Percentiles rank a stretch among this genome's conserved stretches.
Evolutionary conservation across 2,888 invertebrate species (phyloP).

Genomic region (Sarcophaga variegata): DNA sequence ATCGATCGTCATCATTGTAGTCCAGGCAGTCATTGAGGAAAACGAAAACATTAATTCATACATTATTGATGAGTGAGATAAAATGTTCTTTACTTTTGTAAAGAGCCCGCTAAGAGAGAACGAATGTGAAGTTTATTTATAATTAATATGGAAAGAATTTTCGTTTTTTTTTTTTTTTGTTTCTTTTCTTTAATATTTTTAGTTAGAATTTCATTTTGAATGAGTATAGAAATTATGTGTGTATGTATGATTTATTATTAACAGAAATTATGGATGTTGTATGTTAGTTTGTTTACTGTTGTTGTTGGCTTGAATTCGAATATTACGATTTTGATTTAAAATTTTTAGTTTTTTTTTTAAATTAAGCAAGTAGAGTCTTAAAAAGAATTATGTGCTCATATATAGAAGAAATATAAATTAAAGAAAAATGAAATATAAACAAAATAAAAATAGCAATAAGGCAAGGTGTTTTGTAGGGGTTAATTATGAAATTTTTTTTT

Average conservation of each 20-base stretch:
- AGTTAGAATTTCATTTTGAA: slow-evolving; percentile 34
- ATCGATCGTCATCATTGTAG: not conserved
- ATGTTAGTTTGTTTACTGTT: slow-evolving; percentile 21
- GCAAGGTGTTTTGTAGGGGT: not conserved
- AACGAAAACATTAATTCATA: slow-evolving; percentile 3
- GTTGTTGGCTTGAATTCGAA: slow-evolving; percentile 42
- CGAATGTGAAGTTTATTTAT: slow-evolving; percentile 31
- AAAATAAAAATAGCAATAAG: slow-evolving; percentile 1
- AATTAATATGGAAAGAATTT: not conserved
- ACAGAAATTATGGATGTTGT: not conserved
- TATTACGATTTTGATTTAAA: slow-evolving; percentile 3
- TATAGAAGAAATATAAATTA: slow-evolving; percentile 8
- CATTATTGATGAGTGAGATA: slow-evolving; percentile 36
- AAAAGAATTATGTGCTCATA: slow-evolving; percentile 60
- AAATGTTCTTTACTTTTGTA: not conserved
- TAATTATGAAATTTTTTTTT: too few relatives aligned
- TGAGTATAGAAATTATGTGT: slow-evolving; percentile 23
- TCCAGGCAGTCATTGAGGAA: not conserved
- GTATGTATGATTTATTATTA: slow-evolving; percentile 18
- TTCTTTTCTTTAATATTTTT: not conserved
- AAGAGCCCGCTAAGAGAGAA: slow-evolving; percentile 2
- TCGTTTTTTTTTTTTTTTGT: not conserved
- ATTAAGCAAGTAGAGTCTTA: slow-evolving; percentile 52
- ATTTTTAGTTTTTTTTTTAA: slow-evolving; percentile 3
- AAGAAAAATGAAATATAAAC: slow-evolving; percentile 5